Conservation (phyloP, 1,140 invertebrate species). For the Phthorimaea operculella region DNA sequence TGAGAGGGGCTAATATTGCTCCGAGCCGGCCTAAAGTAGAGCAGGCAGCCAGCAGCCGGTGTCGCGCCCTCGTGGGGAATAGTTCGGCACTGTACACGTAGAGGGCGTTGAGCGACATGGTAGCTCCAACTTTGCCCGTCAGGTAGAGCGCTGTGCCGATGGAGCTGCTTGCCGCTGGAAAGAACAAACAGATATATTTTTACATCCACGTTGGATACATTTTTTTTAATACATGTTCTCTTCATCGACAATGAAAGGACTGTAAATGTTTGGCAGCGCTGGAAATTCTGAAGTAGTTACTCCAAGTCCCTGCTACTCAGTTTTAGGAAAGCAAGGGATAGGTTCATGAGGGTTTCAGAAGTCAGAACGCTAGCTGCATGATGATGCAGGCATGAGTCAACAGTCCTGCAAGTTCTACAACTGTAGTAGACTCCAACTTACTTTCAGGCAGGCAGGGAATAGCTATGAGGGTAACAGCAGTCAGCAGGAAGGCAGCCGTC, state of each 20-base stretch:
- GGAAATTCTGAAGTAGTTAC: too few species aligned
- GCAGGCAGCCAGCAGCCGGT: conserved; percentile 48
- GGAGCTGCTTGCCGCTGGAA: conserved; percentile 1
- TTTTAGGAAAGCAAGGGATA: too few species aligned
- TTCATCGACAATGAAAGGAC: too few species aligned
- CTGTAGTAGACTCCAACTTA: conserved; percentile 13
- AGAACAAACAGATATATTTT: not conserved
- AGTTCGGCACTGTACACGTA: conserved; percentile 60
- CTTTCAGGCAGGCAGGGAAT: conserved; percentile 34
- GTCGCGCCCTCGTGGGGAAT: conserved; percentile 50
- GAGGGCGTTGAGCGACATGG: conserved; percentile 53
- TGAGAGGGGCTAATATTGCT: conserved; percentile 46
- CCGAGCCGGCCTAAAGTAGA: conserved; percentile 45
- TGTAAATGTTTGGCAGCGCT: too few species aligned
- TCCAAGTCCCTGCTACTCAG: too few species aligned
- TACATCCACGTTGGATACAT: too few species aligned
- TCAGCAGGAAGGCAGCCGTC: conserved; percentile 42
- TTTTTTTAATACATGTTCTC: too few species aligned
- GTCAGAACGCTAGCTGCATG: conserved; percentile 44
- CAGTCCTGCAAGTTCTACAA: too few species aligned
- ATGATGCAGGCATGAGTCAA: conserved; percentile 49
- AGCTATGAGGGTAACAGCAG: conserved; percentile 34
- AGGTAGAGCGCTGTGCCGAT: conserved; percentile 41
- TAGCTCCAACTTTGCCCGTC: conserved; percentile 47
- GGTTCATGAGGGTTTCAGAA: conserved; percentile 10